Base-by-base conservation (phyloP, 2,113 vertebrate species). In the Kryptolebias marmoratus region DNA sequence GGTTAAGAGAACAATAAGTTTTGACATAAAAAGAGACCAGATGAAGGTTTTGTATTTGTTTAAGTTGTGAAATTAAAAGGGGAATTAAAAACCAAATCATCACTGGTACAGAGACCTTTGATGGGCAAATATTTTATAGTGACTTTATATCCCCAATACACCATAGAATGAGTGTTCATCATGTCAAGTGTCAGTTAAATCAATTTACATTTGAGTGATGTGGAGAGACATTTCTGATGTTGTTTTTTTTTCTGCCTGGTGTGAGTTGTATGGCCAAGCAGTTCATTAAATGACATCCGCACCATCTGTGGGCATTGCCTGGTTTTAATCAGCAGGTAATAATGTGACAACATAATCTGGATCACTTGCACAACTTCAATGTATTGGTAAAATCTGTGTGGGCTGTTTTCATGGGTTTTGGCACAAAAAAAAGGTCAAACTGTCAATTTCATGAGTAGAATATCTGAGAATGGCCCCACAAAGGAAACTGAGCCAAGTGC, bases 321-420 rank as follows among this genome's bases (percentile, higher is more conserved):
- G n/a, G 16, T 56, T 53, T 64, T 42, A 61, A 57, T 80, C 62
- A 68, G 54, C 65, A 47, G 52, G 42, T 14, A 76, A 56, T 78
- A 49, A 6, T 42, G n/a, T 9, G 16, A 14, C 36, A 62, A 18
- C 49, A 74, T 53, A 60, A 27, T n/a, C 61, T 52, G 31, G 47
- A 18, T 9, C 14, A 47, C 30, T 59, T 44, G 14, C 27, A 47
- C 69, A 65, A 28, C n/a, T 30, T 36, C 4, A 44, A 15, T 58
- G 59, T 58, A 42, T 61, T 30, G 44, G 54, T 27, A 44, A 72
- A 72, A 62, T 71, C 54, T 39, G 50, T 70, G 79, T 52, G 53
- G 44, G 18, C 27, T 67, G 64, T 57, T 56, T 65, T 45, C 18
- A 13, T 52, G 15, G 36, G 36, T 77, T 71, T 74, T 49, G 16